Base-by-base conservation (phyloP, 2,797 vertebrate species). In the Champsocephalus esox region DNA sequence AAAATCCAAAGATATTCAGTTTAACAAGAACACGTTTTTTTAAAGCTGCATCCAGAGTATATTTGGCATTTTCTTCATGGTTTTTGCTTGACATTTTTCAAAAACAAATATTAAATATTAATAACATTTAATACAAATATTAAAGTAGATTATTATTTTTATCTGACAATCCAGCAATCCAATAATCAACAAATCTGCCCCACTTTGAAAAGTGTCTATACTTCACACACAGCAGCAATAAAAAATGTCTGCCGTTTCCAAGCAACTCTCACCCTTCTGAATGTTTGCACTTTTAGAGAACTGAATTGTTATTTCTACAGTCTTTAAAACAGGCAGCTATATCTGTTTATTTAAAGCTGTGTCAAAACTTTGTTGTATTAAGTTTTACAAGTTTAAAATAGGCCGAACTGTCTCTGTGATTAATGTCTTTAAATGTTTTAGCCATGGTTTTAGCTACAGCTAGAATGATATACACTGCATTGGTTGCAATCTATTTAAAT, bases 81-180 rank as follows among this genome's bases (percentile, higher is more conserved):
- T 45, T 66, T 43, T 58, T 14, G 14, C 5, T 16, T 19, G 9
- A 38, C 10, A 34, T 32, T 11, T 24, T 1, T 17, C 24, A 45
- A 5, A 43, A 64, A 46, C 1, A 38, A 38, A 7, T 38, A 38
- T 21, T 19, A 51, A 54, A 69, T 2, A 44, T 24, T 51, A 9
- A 34, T 24, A 28, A 28, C 3, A 28, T 28, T 1, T 28, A 28
- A 28, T 28, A 28, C 2, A 0, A 68, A 41, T 16, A 16, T 21
- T 19, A 51, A 54, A 69, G 52, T 58, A 24, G n/a, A 38, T 17
- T 38, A 41, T 56, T 43, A 46, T 70, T 71, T 58, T 50, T 51
- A 56, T 28, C 28, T 66, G 60, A 43, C 12, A 7, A 49, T 41
- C 3, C 0, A 21, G n/a, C 48, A 50, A 61, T 44, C 38, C 62